Percentiles rank a stretch among this genome's conserved stretches.
These are phyloP conservation scores for Sycophaga agraensis DNA, from an alignment of 1,140 invertebrate genomes.

Conservation along the genomic window DNA sequence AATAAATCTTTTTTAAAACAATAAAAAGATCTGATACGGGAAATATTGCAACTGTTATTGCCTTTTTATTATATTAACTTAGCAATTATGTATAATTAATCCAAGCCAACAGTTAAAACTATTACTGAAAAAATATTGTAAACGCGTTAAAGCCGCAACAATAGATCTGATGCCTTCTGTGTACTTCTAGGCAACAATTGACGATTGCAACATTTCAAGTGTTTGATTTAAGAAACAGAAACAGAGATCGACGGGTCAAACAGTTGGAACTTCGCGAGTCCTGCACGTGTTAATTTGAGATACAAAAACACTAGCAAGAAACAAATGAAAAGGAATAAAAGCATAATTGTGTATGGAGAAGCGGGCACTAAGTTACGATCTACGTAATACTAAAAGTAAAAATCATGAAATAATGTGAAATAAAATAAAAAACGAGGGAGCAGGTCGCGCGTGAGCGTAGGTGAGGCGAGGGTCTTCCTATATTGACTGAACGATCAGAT, in stretches of 20 bases:
- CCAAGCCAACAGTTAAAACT: no score
- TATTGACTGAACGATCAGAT: conserved; percentile 60
- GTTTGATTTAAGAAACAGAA: no score
- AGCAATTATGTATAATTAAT: no score
- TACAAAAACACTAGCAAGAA: no score
- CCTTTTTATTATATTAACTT: not conserved
- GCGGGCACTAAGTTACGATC: conserved; percentile 13
- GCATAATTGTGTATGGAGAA: not conserved
- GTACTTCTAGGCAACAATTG: no score
- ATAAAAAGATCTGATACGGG: not conserved
- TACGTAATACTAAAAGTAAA: conserved; percentile 30
- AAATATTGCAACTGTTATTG: conserved; percentile 17
- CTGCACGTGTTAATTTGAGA: not conserved
- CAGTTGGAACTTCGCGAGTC: not conserved
- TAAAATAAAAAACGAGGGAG: conserved; percentile 26
- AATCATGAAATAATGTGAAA: not conserved
- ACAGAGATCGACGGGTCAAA: not conserved
- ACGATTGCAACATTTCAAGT: no score
- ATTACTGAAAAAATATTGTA: no score
- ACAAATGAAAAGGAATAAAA: not conserved
- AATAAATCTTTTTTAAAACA: not conserved
- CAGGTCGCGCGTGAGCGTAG: conserved; percentile 39
- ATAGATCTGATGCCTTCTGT: no score
- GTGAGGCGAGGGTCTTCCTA: conserved; percentile 58
- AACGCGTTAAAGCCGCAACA: no score